These are phyloP conservation scores for Oscheius sp. DNA, from an alignment of 2,888 invertebrate genomes.

Conservation along the genomic window DNA sequence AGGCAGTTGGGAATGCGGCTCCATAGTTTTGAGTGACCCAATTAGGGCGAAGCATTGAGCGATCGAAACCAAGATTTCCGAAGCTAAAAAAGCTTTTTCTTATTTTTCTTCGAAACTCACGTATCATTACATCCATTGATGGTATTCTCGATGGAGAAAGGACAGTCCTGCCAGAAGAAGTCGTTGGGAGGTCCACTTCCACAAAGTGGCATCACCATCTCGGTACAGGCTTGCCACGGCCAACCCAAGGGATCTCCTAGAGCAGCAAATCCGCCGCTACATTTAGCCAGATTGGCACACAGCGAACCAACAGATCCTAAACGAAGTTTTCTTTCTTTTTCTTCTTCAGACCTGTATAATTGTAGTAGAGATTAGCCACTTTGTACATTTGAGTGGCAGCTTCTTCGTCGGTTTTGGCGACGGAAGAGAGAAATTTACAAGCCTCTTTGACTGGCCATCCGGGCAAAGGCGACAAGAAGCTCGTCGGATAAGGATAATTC, in stretches of 20 bases:
- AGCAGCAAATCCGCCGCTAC: constrained; percentile 47
- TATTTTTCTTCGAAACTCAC: constrained; percentile 34
- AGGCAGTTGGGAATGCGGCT: constrained; percentile 75
- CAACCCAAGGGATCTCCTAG: constrained; percentile 65
- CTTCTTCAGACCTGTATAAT: constrained; percentile 39
- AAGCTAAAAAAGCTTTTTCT: constrained; percentile 34
- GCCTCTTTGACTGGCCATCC: constrained; percentile 75
- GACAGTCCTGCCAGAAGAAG: constrained; percentile 64
- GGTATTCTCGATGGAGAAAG: constrained; percentile 48
- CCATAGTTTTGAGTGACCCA: constrained; percentile 83
- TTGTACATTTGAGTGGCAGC: constrained; percentile 48
- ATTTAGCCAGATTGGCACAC: constrained; percentile 58
- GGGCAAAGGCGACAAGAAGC: constrained; percentile 82
- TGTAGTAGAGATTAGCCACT: constrained; percentile 54
- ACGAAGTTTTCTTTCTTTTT: neutral
- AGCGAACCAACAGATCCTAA: constrained; percentile 23
- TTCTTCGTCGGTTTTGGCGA: constrained; percentile 55
- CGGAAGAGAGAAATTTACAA: constrained; percentile 74
- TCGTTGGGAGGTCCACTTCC: constrained; percentile 75
- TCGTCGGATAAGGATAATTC: constrained; percentile 90
- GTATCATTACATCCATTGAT: constrained; percentile 78
- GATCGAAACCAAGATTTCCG: constrained; percentile 61
- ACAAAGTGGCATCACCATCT: constrained; percentile 96
- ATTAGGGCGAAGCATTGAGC: constrained; percentile 78
- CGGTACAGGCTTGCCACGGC: constrained; percentile 80